Conservation (phyloP, 2,888 invertebrate species). For the Dryomyza anilis region DNA sequence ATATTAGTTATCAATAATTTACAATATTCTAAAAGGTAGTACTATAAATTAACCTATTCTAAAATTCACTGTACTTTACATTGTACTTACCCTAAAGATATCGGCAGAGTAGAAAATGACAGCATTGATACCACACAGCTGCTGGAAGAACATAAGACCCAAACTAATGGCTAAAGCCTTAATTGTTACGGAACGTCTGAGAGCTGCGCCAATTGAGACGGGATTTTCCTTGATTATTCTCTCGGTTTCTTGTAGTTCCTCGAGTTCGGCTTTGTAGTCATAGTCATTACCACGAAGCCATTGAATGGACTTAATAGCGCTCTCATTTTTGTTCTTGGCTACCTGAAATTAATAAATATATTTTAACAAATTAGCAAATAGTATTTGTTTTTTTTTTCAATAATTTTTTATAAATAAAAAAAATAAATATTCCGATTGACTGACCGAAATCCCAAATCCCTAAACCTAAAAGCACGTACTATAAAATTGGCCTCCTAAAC, state of each 20-base stretch:
- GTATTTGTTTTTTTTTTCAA: too few species aligned
- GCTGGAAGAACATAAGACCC: conserved; percentile 87
- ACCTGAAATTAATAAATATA: conserved; percentile 39
- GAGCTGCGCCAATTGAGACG: conserved; percentile 65
- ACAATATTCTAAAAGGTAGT: too few species aligned
- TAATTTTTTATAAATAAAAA: too few species aligned
- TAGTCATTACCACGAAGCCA: conserved; percentile 75
- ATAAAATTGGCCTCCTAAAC: too few species aligned
- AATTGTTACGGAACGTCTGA: conserved; percentile 66
- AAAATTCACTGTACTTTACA: too few species aligned
- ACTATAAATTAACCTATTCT: too few species aligned
- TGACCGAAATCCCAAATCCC: too few species aligned
- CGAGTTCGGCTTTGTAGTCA: conserved; percentile 70
- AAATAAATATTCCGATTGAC: too few species aligned
- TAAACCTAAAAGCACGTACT: too few species aligned
- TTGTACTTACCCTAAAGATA: conserved; percentile 71
- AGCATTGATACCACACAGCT: conserved; percentile 82
- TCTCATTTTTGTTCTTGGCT: conserved; percentile 66
- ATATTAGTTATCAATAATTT: too few species aligned
- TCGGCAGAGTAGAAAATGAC: conserved; percentile 78
- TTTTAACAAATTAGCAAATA: background rate
- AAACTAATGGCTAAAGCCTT: conserved; percentile 74
- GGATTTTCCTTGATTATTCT: conserved; percentile 63
- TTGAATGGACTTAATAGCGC: conserved; percentile 72
- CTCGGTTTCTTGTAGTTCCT: conserved; percentile 65